Base-by-base conservation (phyloP, 2,888 invertebrate genomes). In the Caenorhabditis virilis region DNA sequence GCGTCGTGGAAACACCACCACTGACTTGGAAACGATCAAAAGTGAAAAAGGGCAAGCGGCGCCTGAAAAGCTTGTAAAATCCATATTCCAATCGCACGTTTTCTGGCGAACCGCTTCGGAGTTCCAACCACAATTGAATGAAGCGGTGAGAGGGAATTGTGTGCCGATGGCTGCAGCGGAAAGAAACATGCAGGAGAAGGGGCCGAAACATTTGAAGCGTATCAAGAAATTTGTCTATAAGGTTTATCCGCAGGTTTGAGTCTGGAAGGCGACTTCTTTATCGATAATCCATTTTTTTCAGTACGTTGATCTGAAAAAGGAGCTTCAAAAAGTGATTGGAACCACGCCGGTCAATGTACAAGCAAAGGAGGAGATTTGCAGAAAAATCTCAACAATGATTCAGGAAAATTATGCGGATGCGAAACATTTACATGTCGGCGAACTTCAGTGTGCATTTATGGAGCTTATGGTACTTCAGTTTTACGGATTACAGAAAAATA, bases 81-180 rank as follows among this genome's bases (percentile, higher is more conserved):
- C 48, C 20, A 49, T 57, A 11, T 23, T 42, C 6, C 47, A 52
- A 18, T 41, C 62, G 25, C 33, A 46, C 18, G 57, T 46, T 27
- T 57, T 57, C 18, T 62, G 62, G 62, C 22, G 20, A n/a, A 25
- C 53, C 11, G 56, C 56, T n/a, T 50, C 47, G 15, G 49, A 33
- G 22, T 47, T 57, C 39, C 62, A 62, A 43, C 62, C 62, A 18
- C 48, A 42, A 13, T 36, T 62, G 42, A 56, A 57, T 22, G 49
- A 48, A 15, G 20, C 62, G 11, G 30, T 62, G 4, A 48, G 43
- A 15, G 33, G 39, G 43, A 62, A 62, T 36, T n/a, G 51, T 13
- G 25, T 9, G 4, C 27, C 27, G 35, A 16, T 62, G n/a, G 62
- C 35, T 13, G 16, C 36, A 1, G 56, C 43, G 5, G 61, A 62